A percentile compares a stretch with the other conserved stretches of the same genome.
phyloP scores from a whole-genome alignment of 2,797 vertebrate genomes.

The Hydrolagus colliei region DNA sequence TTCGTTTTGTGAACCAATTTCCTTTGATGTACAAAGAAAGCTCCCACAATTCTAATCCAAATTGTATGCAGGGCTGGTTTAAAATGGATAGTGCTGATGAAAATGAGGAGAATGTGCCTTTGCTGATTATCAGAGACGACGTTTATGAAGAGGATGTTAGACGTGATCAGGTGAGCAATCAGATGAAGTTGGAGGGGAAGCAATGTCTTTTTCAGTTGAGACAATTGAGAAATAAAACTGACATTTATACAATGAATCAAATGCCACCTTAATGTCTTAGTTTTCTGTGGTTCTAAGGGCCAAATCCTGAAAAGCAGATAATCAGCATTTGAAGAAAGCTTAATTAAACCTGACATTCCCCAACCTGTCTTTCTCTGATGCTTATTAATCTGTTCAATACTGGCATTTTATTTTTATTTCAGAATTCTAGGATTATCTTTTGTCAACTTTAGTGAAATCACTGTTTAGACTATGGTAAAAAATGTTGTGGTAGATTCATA shows the following conservation, averaged over 20 bases:
- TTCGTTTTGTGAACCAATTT: conserved; percentile 41
- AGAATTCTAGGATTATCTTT: too few relatives aligned
- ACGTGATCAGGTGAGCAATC: neutral
- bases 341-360: too few relatives aligned
- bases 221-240: conserved; percentile 31
- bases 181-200: neutral
- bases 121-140: conserved; percentile 37
- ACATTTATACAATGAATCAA: neutral
- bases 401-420: too few relatives aligned
- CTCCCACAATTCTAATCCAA: conserved; percentile 44
- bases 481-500: neutral
- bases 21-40: conserved; percentile 38
- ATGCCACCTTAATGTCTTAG: too few relatives aligned
- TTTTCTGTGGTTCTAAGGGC: too few relatives aligned
- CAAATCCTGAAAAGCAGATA: too few relatives aligned
- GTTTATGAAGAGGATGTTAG: neutral
- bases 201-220: conserved; percentile 43
- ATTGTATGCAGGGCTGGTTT: conserved; percentile 45
- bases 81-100: conserved; percentile 45
- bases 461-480: too few relatives aligned
- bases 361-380: too few relatives aligned
- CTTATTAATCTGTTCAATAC: too few relatives aligned
- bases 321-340: too few relatives aligned
- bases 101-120: conserved; percentile 50
- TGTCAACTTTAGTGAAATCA: too few relatives aligned